Conservation (phyloP, 35 echinoderm and acorn worm species). For the Anneissia japonica region DNA sequence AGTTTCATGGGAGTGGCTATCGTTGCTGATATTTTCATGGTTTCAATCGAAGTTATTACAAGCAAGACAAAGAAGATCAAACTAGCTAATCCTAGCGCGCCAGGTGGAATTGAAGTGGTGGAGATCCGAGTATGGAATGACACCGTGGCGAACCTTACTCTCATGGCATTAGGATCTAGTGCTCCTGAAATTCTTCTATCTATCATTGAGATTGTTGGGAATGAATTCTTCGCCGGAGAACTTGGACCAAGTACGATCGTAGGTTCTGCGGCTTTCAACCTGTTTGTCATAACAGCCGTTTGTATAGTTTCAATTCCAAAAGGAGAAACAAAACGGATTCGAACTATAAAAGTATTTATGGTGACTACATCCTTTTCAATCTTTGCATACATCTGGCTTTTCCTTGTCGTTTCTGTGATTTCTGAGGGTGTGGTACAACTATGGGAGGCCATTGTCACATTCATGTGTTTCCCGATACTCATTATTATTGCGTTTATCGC, state of each 20-base stretch:
- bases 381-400: conserved; percentile 95
- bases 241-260: conserved; percentile 89
- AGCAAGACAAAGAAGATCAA: conserved; percentile 65
- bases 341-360: conserved; percentile 79
- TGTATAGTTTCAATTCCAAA: conserved; percentile 62
- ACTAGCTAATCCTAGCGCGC: conserved; percentile 38
- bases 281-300: conserved; percentile 73
- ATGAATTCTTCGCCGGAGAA: conserved; percentile 62
- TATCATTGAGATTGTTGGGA: conserved; percentile 77
- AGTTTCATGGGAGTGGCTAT: conserved; percentile 86
- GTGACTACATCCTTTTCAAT: conserved; percentile 75
- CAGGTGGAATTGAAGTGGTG: conserved; percentile 72
- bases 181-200: conserved; percentile 84
- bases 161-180: conserved; percentile 86
- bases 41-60: conserved; percentile 94
- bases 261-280: conserved; percentile 86
- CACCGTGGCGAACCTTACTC: conserved; percentile 93
- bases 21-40: conserved; percentile 96
- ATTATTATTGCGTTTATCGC: conserved; percentile 81
- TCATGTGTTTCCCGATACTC: conserved; percentile 90
- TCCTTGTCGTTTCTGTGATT: conserved; percentile 22
- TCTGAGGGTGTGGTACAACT: conserved; percentile 53
- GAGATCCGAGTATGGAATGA: conserved; percentile 94
- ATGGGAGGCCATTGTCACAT: conserved; percentile 78
- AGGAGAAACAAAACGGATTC: conserved; percentile 51